Percentiles rank a stretch among this genome's conserved stretches.
These are phyloP conservation scores for Pogonomyrmex californicus DNA, from an alignment of 1,140 invertebrate species.

Conservation along the genomic window DNA sequence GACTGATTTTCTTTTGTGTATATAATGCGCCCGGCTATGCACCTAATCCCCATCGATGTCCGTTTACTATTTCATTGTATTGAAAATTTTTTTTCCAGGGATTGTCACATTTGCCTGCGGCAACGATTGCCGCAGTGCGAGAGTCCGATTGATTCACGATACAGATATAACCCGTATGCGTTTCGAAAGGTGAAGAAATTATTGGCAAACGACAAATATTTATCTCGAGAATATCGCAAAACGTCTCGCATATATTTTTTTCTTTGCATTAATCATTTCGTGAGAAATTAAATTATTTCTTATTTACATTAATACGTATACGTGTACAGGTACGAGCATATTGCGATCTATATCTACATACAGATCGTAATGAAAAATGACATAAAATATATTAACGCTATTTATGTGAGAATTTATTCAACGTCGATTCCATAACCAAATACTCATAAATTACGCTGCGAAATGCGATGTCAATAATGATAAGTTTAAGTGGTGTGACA, in stretches of 20 bases:
- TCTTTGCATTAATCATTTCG: background rate
- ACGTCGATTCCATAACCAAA: background rate
- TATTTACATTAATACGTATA: background rate
- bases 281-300: slow-evolving; percentile 7
- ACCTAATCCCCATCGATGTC: slow-evolving; percentile 52
- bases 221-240: background rate
- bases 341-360: background rate
- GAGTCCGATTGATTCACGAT: slow-evolving; percentile 60
- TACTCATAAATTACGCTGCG: slow-evolving; percentile 36
- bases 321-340: too few species aligned
- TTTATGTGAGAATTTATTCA: slow-evolving; percentile 20
- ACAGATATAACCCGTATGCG: slow-evolving; percentile 69
- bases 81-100: slow-evolving; percentile 22
- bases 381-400: background rate
- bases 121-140: slow-evolving; percentile 56
- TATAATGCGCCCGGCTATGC: slow-evolving; percentile 36
- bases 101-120: slow-evolving; percentile 18
- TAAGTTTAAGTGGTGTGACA: slow-evolving; percentile 10
- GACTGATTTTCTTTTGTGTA: slow-evolving; percentile 30
- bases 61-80: slow-evolving; percentile 24
- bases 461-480: slow-evolving; percentile 30
- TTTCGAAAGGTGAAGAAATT: slow-evolving; percentile 31
- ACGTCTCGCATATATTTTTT: background rate
- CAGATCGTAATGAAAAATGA: background rate
- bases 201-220: slow-evolving; percentile 6